Evolutionary conservation across 1,140 invertebrate species (phyloP), one percentile per base, ranked within the genome.

Genomic region (Monochamus saltuarius): DNA sequence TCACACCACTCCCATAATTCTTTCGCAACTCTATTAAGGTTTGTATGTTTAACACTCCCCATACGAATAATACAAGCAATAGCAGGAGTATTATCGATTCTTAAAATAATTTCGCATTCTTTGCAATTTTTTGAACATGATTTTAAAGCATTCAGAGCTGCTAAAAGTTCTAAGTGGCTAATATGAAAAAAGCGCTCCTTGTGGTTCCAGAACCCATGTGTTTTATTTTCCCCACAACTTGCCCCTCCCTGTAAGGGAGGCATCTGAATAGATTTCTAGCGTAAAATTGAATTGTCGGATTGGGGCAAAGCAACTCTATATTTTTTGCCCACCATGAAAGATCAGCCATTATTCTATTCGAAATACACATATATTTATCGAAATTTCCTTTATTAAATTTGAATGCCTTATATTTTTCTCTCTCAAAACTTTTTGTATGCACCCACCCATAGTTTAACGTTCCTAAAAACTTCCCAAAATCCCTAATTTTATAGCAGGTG

Each of bases 201-300:
- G 11, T 16, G 50, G 61, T 61, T 56, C 76, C 75, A 77, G 36
- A 19, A 46, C 0, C 73, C 77, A 46, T 66, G 52, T 1, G 58
- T 59, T 46, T 17, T 56, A 9, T 61, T 7, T 7, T 56, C 51
- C 7, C 69, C 63, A 51, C 68, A 76, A 39, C 64, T 22, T 0
- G 68, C 60, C 1, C 73, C 77, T 74, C n/a, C n/a, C n/a, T 19
- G 72, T 66, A 4, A 10, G 29, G 0, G 73, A 76, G 0, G 75
- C 75, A 55, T 78, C 74, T 3, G 72, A 67, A 63, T 61, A 77
- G 11, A 77, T 79, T 66, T 75, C 73, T 14, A 68, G 29, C 42
- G 59, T 22, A 62, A 61, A 73, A 16, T 49, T 45, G 16, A 40
- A 46, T 19, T 55, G 35, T 52, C 14, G 58, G 61, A 17, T 22